Evolutionary conservation across 2,797 vertebrate species (phyloP), one percentile per base, ranked within the genome.

Genomic region (Chelon labrosus): DNA sequence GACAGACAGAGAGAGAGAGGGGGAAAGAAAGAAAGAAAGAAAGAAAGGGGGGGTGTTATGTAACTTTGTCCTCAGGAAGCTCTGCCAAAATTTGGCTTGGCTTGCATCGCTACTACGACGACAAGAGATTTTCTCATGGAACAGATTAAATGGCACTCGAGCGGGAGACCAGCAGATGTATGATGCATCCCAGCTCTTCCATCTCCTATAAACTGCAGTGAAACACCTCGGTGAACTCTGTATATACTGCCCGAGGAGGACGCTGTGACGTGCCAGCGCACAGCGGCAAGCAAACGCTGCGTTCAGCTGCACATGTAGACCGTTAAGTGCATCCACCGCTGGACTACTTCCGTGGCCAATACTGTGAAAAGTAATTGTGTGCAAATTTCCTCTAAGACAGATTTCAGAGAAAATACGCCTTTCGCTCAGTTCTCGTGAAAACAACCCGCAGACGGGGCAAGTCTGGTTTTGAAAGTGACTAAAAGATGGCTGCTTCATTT

Each of bases 101-200:
- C 85, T 77, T 31, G 49, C 35, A 70, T 44, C 47, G 1, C 74
- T 83, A 82, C 82, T 84, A 89, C 82, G 22, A 80, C 62, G 64
- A 59, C 73, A 19, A 47, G 70, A 82, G 76, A 87, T 80, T 83
- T 89, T 91, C 85, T 89, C 89, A 88, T 87, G 87, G 85, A 91
- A 67, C 80, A 78, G 79, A 90, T 90, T 88, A 88, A 85, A 62
- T 52, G 10, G 66, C 20, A 51, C 83, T 87, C 70, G 20, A 60
- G 68, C 49, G 7, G 65, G 64, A 77, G 73, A 54, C 42, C 70
- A 62, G 74, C 75, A 82, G 88, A 84, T 82, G 74, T 65, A 67
- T 64, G 69, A 85, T 70, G 71, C 73, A 59, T 75, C 63, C 73
- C 75, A 57, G 73, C 42, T 73, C 68, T 16, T 70, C 79, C 73